Base-by-base conservation (phyloP, 2,888 invertebrate genomes). In the Mimas tiliae region DNA sequence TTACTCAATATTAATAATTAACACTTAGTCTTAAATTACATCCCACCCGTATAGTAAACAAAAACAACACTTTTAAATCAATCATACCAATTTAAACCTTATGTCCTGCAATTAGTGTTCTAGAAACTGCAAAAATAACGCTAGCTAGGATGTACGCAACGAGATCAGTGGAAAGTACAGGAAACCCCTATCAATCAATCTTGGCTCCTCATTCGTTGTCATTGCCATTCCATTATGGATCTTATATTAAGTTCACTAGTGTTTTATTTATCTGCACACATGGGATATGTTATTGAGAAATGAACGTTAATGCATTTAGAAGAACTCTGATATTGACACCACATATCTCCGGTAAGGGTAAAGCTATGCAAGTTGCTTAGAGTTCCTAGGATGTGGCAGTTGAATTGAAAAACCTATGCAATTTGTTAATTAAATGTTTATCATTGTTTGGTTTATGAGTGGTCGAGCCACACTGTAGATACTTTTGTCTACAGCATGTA, bases 101-200 rank as follows among this genome's bases (percentile, higher is more conserved):
- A 50, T 14, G 2, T 14, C 38, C 34, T 38, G 34, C 34, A 58
- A 58, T 58, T 65, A 65, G 21, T 38, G 48, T 38, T 58, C 58
- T 58, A 58, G 9, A 38, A 19, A 58, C 19, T n/a, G 55, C 55
- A 38, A 16, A 16, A 55, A 55, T 58, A 42, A 58, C 34, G 27
- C 27, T 4, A 27, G 4, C 47, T 58, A 55, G 52, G 47, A 64
- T 55, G 48, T 48, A 19, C 16, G 65, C 38, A 65, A 65, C 65
- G 47, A 71, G 72, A 74, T 70, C 70, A 70, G 70, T 74, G 72
- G 75, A 76, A 76, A 74, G 73, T 71, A 76, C 80, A 85, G 77
- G 77, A 80, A 81, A 82, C 84, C 77, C 55, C 73, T 72, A 74
- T 76, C 79, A 80, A 83, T 84, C 79, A 82, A 80, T 80, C 79